Percentiles rank a stretch among this genome's conserved stretches.
Conservation (phyloP, 2,113 vertebrate genomes). For the Chamaea fasciata region DNA sequence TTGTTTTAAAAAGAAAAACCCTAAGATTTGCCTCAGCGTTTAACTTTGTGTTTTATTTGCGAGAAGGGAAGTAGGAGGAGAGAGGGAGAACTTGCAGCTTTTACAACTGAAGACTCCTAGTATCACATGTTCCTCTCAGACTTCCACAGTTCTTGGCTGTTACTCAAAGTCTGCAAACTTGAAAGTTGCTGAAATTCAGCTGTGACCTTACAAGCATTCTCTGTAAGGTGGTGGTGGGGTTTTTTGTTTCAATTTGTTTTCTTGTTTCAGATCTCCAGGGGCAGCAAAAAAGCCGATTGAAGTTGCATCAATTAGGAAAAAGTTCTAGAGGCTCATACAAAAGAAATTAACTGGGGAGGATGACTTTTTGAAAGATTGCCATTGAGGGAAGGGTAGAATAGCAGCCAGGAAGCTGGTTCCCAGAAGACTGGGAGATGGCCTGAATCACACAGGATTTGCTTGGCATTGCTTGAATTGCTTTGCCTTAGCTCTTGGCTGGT, state of each 20-base stretch:
- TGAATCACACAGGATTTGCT: slow-evolving; percentile 3
- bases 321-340: not conserved
- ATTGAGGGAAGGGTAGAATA: not conserved
- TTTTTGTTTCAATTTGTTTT: not conserved
- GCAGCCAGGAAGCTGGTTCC: slow-evolving; percentile 13
- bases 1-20: not conserved
- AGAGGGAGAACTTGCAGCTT: not conserved
- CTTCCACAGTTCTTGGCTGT: not conserved
- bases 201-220: not conserved
- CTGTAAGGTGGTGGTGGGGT: not conserved
- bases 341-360: not conserved
- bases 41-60: not conserved
- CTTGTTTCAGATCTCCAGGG: not conserved
- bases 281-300: not conserved
- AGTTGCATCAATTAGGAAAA: not conserved
- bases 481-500: not conserved
- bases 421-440: not conserved
- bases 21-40: not conserved
- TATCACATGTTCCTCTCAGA: not conserved
- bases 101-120: not conserved
- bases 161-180: not conserved
- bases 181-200: not conserved
- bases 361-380: not conserved
- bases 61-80: not conserved
- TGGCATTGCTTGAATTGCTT: slow-evolving; percentile 5